Evolutionary conservation across 2,888 invertebrate genomes (phyloP).

Genomic region (Beris morrisii): DNA sequence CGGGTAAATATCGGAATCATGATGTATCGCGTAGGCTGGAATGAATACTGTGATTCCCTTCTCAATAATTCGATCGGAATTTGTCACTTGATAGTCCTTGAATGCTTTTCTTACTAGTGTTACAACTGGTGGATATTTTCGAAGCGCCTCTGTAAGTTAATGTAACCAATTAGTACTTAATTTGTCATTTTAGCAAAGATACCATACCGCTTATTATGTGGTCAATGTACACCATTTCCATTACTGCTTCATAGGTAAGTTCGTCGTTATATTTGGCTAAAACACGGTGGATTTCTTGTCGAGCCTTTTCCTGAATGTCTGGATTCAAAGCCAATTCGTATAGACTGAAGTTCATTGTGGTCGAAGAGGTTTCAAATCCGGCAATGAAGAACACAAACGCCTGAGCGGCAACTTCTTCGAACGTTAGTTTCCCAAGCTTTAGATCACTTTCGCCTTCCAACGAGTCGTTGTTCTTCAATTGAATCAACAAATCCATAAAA

Average conservation of each 20-base stretch:
- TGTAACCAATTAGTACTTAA: too few relatives aligned
- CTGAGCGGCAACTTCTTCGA: constrained; percentile 8
- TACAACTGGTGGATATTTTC: not conserved
- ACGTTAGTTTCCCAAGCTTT: not conserved
- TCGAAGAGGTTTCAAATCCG: constrained; percentile 50
- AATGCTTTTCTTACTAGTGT: too few relatives aligned
- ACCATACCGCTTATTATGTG: constrained; percentile 47
- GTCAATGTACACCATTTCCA: constrained; percentile 48
- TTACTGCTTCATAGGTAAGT: constrained; percentile 47
- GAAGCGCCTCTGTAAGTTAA: constrained; percentile 3
- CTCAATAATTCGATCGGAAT: too few relatives aligned
- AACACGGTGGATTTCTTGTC: constrained; percentile 44
- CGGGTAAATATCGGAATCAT: too few relatives aligned
- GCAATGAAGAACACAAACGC: constrained; percentile 31
- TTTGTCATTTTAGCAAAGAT: too few relatives aligned
- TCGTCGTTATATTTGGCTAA: constrained; percentile 42
- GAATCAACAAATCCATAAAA: constrained; percentile 60
- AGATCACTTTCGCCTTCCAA: not conserved
- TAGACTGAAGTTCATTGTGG: constrained; percentile 46
- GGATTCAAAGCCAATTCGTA: constrained; percentile 47
- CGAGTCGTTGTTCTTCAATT: constrained; percentile 47
- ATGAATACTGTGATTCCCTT: too few relatives aligned
- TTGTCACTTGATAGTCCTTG: too few relatives aligned
- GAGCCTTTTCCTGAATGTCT: constrained; percentile 45
- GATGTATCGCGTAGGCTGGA: too few relatives aligned